These are phyloP conservation scores for Vulpes lagopus DNA, from an alignment of 2,113 vertebrate genomes.

Conservation along the genomic window DNA sequence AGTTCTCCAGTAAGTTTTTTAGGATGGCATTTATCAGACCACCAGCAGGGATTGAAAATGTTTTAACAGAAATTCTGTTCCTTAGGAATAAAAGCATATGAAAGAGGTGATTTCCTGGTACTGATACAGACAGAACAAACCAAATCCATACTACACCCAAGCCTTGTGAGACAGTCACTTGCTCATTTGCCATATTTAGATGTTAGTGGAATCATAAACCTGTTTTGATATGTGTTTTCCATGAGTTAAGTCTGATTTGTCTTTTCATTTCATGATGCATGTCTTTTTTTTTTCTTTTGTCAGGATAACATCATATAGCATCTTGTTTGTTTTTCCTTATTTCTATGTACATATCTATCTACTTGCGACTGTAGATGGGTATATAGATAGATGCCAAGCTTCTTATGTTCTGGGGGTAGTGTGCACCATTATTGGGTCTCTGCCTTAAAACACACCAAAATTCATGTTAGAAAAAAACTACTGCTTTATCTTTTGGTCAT, in stretches of 20 bases:
- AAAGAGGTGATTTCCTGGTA: conserved; percentile 66
- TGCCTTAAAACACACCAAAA: conserved; percentile 80
- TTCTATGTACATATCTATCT: conserved; percentile 79
- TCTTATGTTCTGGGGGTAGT: conserved; percentile 75
- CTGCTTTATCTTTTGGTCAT: conserved; percentile 62
- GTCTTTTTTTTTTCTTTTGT: conserved; percentile 88
- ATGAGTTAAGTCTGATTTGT: conserved; percentile 86
- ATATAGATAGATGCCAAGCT: conserved; percentile 83
- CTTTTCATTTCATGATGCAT: conserved; percentile 90
- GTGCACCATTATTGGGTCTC: conserved; percentile 82
- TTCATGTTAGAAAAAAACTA: conserved; percentile 43
- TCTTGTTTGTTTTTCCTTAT: conserved; percentile 84
- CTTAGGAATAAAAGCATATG: conserved; percentile 66
- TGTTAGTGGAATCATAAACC: conserved; percentile 73
- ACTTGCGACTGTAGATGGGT: conserved; percentile 76
- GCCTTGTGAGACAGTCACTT: conserved; percentile 68
- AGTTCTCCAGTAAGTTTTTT: conserved; percentile 42
- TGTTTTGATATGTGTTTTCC: conserved; percentile 84
- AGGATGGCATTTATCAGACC: conserved; percentile 55
- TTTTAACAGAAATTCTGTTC: conserved; percentile 69
- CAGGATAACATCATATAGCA: conserved; percentile 89
- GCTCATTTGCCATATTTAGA: conserved; percentile 81
- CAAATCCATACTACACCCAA: conserved; percentile 60
- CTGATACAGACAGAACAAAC: conserved; percentile 59
- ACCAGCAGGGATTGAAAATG: conserved; percentile 35